Conservation (phyloP, 1,140 invertebrate genomes). For the Holotrichia oblita region DNA sequence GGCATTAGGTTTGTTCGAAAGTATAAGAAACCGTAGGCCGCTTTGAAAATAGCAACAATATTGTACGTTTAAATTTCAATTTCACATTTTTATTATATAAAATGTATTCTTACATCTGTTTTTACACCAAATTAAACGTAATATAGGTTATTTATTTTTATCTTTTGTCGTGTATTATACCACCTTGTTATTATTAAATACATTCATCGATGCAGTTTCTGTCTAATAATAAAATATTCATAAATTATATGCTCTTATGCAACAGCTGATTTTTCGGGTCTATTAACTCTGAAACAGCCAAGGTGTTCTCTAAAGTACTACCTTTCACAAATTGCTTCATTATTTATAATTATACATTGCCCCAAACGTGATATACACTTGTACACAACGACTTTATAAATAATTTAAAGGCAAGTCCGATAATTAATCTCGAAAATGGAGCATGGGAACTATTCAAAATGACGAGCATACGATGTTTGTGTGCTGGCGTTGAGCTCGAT, state of each 20-base stretch:
- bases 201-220: too few relatives aligned
- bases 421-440: slow-evolving; percentile 13
- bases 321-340: slow-evolving; percentile 20
- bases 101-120: too few relatives aligned
- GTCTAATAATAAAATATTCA: too few relatives aligned
- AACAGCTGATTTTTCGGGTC: slow-evolving; percentile 1
- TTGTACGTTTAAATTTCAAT: too few relatives aligned
- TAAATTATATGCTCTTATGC: neutral
- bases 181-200: too few relatives aligned
- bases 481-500: neutral
- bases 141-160: too few relatives aligned
- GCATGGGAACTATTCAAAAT: slow-evolving; percentile 11
- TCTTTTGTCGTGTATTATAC: too few relatives aligned
- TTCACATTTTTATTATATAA: too few relatives aligned
- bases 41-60: too few relatives aligned
- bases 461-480: slow-evolving; percentile 11
- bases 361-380: slow-evolving; percentile 4
- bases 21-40: too few relatives aligned
- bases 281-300: slow-evolving; percentile 1
- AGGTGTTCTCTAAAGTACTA: neutral
- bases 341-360: slow-evolving; percentile 12
- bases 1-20: too few relatives aligned
- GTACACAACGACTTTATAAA: neutral
- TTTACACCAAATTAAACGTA: too few relatives aligned
- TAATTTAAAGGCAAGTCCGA: slow-evolving; percentile 4